These are phyloP conservation scores for Sciurus vulgaris DNA, from an alignment of 2,797 vertebrate species.

Conservation along the genomic window DNA sequence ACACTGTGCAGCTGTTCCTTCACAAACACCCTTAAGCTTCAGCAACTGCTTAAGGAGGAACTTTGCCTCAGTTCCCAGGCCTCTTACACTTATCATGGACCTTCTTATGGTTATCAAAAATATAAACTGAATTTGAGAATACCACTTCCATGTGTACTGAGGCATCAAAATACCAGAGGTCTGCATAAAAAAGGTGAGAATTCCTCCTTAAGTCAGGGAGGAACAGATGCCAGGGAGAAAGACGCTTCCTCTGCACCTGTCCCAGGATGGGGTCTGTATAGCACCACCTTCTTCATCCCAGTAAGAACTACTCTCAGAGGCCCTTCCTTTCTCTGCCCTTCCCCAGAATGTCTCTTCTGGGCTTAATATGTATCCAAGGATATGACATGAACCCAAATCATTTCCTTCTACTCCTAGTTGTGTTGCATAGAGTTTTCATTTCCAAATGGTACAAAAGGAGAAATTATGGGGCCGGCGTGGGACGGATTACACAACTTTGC, in stretches of 20 bases:
- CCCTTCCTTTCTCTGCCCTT: background rate
- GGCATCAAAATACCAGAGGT: background rate
- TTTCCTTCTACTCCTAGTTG: background rate
- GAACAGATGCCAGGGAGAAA: background rate
- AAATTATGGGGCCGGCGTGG: background rate
- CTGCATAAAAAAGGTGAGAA: too few species aligned
- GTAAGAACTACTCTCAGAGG: background rate
- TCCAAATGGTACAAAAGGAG: background rate
- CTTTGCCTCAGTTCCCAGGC: background rate
- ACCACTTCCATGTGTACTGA: background rate
- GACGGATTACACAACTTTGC: background rate
- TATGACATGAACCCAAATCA: background rate
- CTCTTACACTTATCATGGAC: background rate
- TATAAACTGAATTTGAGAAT: background rate
- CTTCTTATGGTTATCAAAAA: background rate
- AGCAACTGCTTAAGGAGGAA: background rate
- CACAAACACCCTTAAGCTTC: background rate
- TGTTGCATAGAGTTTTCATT: constrained; percentile 17
- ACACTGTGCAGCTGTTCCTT: background rate
- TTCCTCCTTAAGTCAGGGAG: background rate
- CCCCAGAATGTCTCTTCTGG: background rate
- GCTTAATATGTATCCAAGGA: background rate
- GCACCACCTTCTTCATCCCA: background rate
- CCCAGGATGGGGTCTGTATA: background rate
- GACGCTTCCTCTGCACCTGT: too few species aligned